Percentiles rank a stretch among this genome's conserved stretches.
These are phyloP conservation scores for Ctenopoma multispine DNA, from an alignment of 2,797 vertebrate genomes.

Conservation along the genomic window DNA sequence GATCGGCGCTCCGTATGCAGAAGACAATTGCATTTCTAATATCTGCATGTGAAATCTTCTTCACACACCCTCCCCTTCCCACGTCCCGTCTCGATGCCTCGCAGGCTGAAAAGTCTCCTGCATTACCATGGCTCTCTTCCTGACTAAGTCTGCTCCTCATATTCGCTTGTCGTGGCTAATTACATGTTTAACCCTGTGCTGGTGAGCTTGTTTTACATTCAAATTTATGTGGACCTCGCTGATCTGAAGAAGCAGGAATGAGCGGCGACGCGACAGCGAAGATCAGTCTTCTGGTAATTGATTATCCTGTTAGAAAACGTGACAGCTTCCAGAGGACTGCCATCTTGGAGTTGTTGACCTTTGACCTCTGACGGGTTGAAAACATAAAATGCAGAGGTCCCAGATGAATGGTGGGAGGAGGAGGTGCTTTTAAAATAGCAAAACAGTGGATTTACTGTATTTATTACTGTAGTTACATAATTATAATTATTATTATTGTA, in stretches of 20 bases:
- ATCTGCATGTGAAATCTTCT: constrained; percentile 81
- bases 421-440: constrained; percentile 38
- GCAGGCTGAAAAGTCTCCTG: constrained; percentile 63
- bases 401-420: constrained; percentile 5
- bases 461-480: background rate
- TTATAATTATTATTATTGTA: constrained; percentile 21
- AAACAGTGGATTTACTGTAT: constrained; percentile 63
- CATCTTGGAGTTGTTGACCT: constrained; percentile 65
- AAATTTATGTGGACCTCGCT: constrained; percentile 81
- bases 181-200: constrained; percentile 79
- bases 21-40: constrained; percentile 86
- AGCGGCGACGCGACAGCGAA: constrained; percentile 67
- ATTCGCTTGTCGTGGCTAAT: constrained; percentile 76
- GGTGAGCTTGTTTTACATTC: constrained; percentile 84
- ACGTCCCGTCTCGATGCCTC: constrained; percentile 75
- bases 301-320: constrained; percentile 83
- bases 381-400: constrained; percentile 28
- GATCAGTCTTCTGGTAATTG: constrained; percentile 85
- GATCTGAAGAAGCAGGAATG: constrained; percentile 83
- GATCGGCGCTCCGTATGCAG: constrained; percentile 72
- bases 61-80: constrained; percentile 46
- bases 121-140: constrained; percentile 74
- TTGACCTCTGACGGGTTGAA: constrained; percentile 45
- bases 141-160: constrained; percentile 68
- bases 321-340: constrained; percentile 56